These are phyloP conservation scores for Myiozetetes cayanensis DNA, from an alignment of 2,113 vertebrate species.

Conservation along the genomic window DNA sequence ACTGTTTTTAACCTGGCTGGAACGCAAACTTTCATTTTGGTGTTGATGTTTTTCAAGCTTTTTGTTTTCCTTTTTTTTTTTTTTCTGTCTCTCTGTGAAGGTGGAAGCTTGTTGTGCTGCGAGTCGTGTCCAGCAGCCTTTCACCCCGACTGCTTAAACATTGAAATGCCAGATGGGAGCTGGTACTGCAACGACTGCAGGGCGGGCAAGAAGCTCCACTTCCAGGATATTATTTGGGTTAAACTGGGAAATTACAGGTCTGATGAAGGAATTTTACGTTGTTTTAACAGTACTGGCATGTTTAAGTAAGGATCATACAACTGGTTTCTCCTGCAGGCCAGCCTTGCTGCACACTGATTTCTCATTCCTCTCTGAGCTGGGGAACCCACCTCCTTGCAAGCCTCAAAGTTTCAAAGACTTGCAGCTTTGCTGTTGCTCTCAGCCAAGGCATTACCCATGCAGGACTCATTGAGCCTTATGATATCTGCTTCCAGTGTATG, in stretches of 20 bases:
- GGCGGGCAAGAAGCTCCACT: slow-evolving; percentile 92
- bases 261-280: not conserved
- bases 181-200: slow-evolving; percentile 99
- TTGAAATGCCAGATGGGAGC: slow-evolving; percentile 96
- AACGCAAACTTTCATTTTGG: not conserved
- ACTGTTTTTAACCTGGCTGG: not conserved
- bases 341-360: not conserved
- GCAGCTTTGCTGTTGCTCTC: not conserved
- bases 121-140: slow-evolving; percentile 97
- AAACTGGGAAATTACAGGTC: slow-evolving; percentile 98
- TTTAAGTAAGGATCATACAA: not conserved
- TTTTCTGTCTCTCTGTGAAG: slow-evolving; percentile 58
- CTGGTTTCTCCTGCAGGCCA: not conserved
- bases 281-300: not conserved
- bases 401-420: not conserved
- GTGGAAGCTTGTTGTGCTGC: slow-evolving; percentile 93
- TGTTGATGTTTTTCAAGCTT: not conserved
- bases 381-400: not conserved
- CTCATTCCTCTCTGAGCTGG: not conserved
- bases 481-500: not conserved
- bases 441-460: not conserved
- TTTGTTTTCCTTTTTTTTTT: not conserved
- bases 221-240: slow-evolving; percentile 97
- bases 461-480: not conserved
- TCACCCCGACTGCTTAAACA: slow-evolving; percentile 95